Evolutionary conservation across 2,797 vertebrate genomes (phyloP).

Genomic region (Pipistrellus nathusii): DNA sequence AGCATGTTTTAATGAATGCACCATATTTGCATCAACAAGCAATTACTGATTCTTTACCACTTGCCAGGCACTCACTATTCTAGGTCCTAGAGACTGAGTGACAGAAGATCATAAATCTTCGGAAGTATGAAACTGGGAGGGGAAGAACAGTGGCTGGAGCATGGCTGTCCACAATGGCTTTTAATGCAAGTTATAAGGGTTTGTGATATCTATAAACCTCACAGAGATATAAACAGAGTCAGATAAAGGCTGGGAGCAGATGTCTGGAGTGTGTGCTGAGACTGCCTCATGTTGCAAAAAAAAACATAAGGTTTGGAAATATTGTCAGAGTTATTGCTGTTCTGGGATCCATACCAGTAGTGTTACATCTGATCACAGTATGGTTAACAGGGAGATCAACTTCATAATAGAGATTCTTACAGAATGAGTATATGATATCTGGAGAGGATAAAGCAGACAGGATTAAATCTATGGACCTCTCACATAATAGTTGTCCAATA

Average conservation of each 20-base stretch:
- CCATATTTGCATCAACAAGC: neutral
- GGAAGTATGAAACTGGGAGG: neutral
- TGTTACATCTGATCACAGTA: slow-evolving; percentile 24
- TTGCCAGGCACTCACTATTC: neutral
- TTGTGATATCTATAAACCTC: neutral
- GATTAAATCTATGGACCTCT: neutral
- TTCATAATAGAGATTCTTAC: slow-evolving; percentile 8
- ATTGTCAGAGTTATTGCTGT: neutral
- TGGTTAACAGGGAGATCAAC: slow-evolving; percentile 33
- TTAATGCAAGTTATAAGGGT: neutral
- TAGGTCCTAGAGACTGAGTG: neutral
- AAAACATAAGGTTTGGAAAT: neutral
- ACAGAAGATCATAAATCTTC: neutral
- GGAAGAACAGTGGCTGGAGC: neutral
- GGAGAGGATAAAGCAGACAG: neutral
- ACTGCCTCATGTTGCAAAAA: neutral
- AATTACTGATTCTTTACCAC: neutral
- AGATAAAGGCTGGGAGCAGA: neutral
- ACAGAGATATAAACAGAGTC: neutral
- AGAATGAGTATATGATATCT: neutral
- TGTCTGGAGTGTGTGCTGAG: neutral
- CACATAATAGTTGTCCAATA: neutral
- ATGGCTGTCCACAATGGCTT: neutral
- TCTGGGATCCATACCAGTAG: slow-evolving; percentile 51
- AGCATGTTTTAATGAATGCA: neutral